These are phyloP conservation scores for Patiria pectinifera DNA, from an alignment of 53 echinoderm and acorn worm genomes.

Conservation along the genomic window DNA sequence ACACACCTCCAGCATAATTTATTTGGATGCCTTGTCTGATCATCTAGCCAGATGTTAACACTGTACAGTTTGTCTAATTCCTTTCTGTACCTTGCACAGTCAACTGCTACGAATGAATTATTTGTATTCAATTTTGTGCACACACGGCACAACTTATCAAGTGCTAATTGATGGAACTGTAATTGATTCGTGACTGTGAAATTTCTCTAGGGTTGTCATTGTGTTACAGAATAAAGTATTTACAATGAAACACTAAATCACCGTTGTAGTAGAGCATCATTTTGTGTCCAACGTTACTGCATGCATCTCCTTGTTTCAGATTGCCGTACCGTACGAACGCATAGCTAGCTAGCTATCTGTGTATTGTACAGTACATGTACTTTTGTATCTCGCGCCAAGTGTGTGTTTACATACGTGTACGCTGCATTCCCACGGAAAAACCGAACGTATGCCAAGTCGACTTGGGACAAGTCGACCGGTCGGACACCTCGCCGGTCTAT, in stretches of 20 bases:
- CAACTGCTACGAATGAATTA: background rate
- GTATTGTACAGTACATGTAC: background rate
- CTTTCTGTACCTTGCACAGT: slow-evolving; percentile 2
- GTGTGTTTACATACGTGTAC: background rate
- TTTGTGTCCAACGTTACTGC: background rate
- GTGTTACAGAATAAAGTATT: slow-evolving; percentile 9
- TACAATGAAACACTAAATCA: background rate
- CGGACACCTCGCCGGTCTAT: background rate
- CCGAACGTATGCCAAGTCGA: too few relatives aligned
- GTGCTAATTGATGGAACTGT: slow-evolving; percentile 2
- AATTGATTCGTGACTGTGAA: slow-evolving; percentile 5
- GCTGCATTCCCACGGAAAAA: background rate
- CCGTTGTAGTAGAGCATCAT: background rate
- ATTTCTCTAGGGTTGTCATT: background rate
- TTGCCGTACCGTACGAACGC: background rate
- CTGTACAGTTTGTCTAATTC: slow-evolving; percentile 29
- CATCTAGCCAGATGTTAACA: slow-evolving; percentile 30
- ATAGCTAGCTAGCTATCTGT: background rate
- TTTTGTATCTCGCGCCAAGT: background rate
- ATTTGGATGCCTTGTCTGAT: slow-evolving; percentile 11
- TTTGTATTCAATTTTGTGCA: slow-evolving; percentile 13
- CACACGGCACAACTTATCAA: slow-evolving; percentile 30
- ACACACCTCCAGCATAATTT: slow-evolving; percentile 38
- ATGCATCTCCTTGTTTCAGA: background rate
- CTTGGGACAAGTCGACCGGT: background rate